Conservation (phyloP, 1,140 invertebrate species). For the Drosophila sulfurigaster region DNA sequence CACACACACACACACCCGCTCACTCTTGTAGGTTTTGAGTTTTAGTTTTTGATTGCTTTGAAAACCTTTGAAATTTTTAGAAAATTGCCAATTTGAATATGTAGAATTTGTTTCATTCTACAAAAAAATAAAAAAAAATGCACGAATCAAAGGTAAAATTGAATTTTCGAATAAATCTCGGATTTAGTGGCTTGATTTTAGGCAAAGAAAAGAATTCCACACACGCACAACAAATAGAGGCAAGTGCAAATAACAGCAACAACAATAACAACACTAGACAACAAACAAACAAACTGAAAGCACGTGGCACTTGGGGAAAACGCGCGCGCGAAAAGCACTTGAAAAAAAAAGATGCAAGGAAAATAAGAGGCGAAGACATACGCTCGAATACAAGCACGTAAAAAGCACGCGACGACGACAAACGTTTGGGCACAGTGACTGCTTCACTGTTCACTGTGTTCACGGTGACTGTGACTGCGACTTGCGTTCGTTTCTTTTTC, state of each 20-base stretch:
- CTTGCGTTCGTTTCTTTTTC: not conserved
- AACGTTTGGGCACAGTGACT: conserved; percentile 9
- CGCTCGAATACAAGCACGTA: conserved; percentile 5
- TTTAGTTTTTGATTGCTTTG: too few species aligned
- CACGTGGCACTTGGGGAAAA: conserved; percentile 48
- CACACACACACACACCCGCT: not conserved
- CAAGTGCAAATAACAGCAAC: conserved; percentile 3
- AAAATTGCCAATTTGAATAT: too few species aligned
- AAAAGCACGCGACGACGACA: conserved; percentile 39
- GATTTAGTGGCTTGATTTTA: too few species aligned
- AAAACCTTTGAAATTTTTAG: not conserved
- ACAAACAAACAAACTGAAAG: conserved; percentile 40
- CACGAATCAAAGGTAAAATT: too few species aligned
- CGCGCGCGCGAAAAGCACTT: conserved; percentile 45
- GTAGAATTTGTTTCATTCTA: too few species aligned
- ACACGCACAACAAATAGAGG: conserved; percentile 1
- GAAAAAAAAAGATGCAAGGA: conserved; percentile 30
- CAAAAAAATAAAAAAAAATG: too few species aligned
- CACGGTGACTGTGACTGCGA: conserved; percentile 1
- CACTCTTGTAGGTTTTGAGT: too few species aligned
- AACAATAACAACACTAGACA: conserved; percentile 24
- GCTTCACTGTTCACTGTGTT: not conserved
- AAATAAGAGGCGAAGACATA: conserved; percentile 21
- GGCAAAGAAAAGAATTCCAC: not conserved
- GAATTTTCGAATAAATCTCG: too few species aligned